phyloP scores from a whole-genome alignment of 2,113 vertebrate species.

The Serilophus lunatus region DNA sequence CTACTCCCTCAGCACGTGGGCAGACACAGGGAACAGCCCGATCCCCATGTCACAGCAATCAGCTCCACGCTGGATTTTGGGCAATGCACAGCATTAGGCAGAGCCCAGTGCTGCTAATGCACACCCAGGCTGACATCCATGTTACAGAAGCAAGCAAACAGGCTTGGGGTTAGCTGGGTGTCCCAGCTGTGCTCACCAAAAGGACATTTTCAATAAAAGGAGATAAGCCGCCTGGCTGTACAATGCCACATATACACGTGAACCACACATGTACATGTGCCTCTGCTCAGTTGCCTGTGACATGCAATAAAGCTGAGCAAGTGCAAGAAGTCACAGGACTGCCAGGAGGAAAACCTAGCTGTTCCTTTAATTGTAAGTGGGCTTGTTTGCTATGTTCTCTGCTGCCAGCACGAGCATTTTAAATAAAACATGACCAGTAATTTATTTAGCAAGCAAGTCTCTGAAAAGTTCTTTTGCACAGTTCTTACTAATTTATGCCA shows the following conservation, averaged over 20 bases:
- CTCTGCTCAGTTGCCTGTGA: background rate
- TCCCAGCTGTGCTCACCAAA: background rate
- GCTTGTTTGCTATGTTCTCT: slow-evolving; percentile 36
- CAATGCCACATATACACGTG: fast-evolving
- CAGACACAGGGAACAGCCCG: background rate
- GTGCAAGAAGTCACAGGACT: background rate
- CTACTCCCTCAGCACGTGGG: background rate
- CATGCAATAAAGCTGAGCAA: background rate
- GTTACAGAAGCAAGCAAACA: fast-evolving
- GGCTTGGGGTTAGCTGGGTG: background rate
- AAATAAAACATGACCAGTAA: slow-evolving; percentile 75
- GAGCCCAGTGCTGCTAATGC: fast-evolving
- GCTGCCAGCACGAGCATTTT: slow-evolving; percentile 17
- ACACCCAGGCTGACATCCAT: background rate
- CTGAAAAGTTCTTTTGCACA: slow-evolving; percentile 50
- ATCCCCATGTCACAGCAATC: fast-evolving
- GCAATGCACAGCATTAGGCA: fast-evolving
- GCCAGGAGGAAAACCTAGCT: slow-evolving; percentile 28
- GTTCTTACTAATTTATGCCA: slow-evolving; percentile 4
- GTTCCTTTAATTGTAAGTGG: slow-evolving; percentile 43
- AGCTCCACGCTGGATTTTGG: fast-evolving
- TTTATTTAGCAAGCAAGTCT: slow-evolving; percentile 73
- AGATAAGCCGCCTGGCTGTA: fast-evolving
- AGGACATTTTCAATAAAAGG: background rate
- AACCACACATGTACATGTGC: fast-evolving